Evolutionary conservation across 2,113 vertebrate genomes (phyloP), one percentile per base, ranked within the genome.

Genomic region (Amphiprion ocellaris): DNA sequence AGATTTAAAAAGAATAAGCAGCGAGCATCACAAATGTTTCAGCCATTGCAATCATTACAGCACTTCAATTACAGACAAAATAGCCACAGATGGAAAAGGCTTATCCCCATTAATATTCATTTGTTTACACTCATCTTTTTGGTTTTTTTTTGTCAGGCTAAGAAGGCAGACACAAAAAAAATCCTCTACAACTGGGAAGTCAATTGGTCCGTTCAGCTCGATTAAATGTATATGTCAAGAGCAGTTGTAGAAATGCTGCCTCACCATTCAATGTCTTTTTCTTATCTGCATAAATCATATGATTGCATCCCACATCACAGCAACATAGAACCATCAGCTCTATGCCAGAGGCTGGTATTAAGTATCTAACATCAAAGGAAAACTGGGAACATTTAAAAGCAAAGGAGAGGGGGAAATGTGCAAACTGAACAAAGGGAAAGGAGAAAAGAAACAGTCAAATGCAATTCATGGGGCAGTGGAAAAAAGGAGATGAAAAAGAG

Each of bases 241-340:
- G 69, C 71, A 52, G 64, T 59, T 41, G 37, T 33, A 52, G 69
- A 89, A 74, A 79, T 39, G 49, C 80, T 47, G 49, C 69, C 68
- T 85, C 65, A 59, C 58, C 68, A 49, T 60, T 53, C 74, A 54
- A 10, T 56, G 50, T 75, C 68, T 17, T 74, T 24, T 44, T 78
- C 73, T 50, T 60, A 77, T 91, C 85, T 85, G 60, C 16, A 69
- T 69, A 89, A 88, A 86, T 82, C 69, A 21, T 21, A 21, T 21
- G 21, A 21, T 21, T 21, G 21, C 21, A 69, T 64, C 37, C 39
- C 30, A 69, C 33, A 60, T 83, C 74, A 24, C 46, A 65, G 72
- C 77, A 62, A 60, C 68, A 83, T 69, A 81, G 86, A 69, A 85
- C 23, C 58, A 75, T 82, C 67, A 78, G 68, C 76, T 67, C 41